Conservation (phyloP, 2,797 vertebrate species). For the Dryobates pubescens region DNA sequence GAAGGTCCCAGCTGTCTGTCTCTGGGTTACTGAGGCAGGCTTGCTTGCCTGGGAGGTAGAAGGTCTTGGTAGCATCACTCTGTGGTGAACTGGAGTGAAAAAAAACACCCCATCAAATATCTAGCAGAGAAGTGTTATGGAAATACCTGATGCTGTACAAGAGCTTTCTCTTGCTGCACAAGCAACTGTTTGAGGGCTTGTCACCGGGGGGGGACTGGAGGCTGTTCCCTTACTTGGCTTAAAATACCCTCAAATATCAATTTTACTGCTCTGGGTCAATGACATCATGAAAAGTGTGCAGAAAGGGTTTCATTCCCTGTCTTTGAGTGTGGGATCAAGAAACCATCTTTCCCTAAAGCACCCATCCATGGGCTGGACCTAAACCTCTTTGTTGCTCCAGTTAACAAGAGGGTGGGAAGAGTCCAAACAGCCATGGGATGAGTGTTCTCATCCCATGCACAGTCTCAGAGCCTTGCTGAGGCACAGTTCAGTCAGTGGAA, state of each 20-base stretch:
- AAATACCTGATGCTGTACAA: neutral
- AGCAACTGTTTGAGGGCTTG: neutral
- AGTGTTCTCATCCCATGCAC: neutral
- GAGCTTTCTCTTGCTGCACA: neutral
- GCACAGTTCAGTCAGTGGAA: neutral
- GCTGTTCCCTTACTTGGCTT: neutral
- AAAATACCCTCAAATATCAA: neutral
- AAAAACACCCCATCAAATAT: neutral
- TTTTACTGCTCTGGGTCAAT: neutral
- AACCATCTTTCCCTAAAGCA: neutral
- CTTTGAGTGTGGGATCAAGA: neutral
- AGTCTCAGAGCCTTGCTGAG: neutral
- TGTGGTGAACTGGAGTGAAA: neutral
- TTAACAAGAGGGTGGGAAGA: neutral
- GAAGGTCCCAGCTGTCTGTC: neutral
- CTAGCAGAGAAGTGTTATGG: neutral
- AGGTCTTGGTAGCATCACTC: neutral
- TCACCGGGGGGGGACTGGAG: neutral
- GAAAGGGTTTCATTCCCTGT: neutral
- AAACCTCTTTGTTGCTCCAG: neutral
- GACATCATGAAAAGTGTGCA: neutral
- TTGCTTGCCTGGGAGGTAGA: slow-evolving; percentile 51
- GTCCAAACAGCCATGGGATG: neutral
- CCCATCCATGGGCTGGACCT: neutral
- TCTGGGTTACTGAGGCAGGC: slow-evolving; percentile 14